A percentile compares a stretch with the other conserved stretches of the same genome.
phyloP scores from a whole-genome alignment of 2,113 vertebrate species.

The Tachuris rubrigastra region DNA sequence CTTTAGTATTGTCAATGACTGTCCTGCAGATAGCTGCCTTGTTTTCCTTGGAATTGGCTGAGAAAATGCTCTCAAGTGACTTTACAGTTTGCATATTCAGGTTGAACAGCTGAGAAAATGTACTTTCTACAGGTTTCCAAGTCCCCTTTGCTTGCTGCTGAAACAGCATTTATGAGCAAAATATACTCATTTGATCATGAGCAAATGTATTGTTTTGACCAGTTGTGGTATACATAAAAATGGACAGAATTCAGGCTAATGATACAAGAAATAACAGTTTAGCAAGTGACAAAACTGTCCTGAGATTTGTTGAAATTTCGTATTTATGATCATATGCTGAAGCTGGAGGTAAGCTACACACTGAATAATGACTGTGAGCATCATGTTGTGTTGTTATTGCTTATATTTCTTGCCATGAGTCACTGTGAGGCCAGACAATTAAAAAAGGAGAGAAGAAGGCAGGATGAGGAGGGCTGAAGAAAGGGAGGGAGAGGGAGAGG shows the following conservation, averaged over 20 bases:
- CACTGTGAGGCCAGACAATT: background rate
- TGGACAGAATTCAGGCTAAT: background rate
- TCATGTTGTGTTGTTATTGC: background rate
- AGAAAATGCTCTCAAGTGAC: background rate
- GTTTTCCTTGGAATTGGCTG: background rate
- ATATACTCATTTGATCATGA: background rate
- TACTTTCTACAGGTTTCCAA: background rate
- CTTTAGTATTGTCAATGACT: background rate
- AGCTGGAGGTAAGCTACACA: background rate
- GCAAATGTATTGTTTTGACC: background rate
- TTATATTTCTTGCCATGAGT: background rate
- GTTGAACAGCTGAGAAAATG: background rate
- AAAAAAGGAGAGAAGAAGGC: background rate
- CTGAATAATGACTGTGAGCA: background rate
- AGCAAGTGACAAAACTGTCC: background rate
- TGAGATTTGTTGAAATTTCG: background rate
- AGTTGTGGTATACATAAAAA: background rate
- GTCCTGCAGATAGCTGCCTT: background rate
- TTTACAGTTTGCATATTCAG: background rate
- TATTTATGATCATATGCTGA: background rate
- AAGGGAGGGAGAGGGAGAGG: no score
- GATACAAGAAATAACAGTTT: background rate
- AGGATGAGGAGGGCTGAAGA: background rate
- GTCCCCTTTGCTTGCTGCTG: background rate
- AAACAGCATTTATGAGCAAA: background rate